A percentile compares a stretch with the other conserved stretches of the same genome.
Conservation (phyloP, 2,113 vertebrate genomes). For the Ictalurus furcatus region DNA sequence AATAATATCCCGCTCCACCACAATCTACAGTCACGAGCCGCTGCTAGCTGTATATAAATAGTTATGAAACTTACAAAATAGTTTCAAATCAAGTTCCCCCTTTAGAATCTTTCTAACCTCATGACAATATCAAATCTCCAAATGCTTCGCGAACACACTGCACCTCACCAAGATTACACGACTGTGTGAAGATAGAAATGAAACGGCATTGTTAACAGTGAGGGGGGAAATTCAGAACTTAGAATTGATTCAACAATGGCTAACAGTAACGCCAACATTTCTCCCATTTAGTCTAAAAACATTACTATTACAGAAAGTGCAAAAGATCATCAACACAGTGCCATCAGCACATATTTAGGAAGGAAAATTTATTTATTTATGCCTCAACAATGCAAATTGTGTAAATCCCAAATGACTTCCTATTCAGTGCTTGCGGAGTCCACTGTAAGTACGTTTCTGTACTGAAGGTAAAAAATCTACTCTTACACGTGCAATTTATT, state of each 20-base stretch:
- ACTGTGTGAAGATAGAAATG: background rate
- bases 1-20: background rate
- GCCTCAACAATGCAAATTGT: too few species aligned
- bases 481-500: background rate
- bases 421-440: too few species aligned
- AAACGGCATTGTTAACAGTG: background rate
- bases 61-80: conserved; percentile 5
- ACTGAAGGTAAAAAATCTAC: background rate
- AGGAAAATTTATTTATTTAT: too few species aligned
- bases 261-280: too few species aligned
- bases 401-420: too few species aligned
- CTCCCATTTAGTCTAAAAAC: too few species aligned
- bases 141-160: background rate
- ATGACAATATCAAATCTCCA: background rate
- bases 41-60: conserved; percentile 4
- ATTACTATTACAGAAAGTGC: too few species aligned
- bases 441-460: background rate
- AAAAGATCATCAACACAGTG: too few species aligned
- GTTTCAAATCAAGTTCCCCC: conserved; percentile 8
- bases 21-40: background rate
- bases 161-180: background rate
- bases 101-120: background rate
- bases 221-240: background rate
- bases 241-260: background rate
- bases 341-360: too few species aligned